Evolutionary conservation across 2,888 invertebrate genomes (phyloP), one percentile per base, ranked within the genome.

Genomic region (Teinopalpus imperialis): DNA sequence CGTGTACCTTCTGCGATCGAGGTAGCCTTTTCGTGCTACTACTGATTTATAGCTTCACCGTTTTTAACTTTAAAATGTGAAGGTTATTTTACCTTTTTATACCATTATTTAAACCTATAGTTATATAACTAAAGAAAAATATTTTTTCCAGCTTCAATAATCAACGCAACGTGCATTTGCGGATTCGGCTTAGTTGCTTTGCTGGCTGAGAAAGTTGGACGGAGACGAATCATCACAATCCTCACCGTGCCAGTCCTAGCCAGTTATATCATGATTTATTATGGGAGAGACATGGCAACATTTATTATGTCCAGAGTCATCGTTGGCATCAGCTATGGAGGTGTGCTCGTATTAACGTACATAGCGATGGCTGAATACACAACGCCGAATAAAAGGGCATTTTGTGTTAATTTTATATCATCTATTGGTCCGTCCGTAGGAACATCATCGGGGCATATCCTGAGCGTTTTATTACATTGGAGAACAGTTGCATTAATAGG

Each of bases 321-420:
- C 8, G 56, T 57, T 0, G 66, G 64, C 3, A 37, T 61, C 2
- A 52, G 54, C 2, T 58, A 51, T 10, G 65, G 65, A 9, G 63
- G 59, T 4, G 49, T 57, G 4, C 24, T 59, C 26, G 39, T 51
- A 1, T 43, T 59, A 2, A 50, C 50, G 3, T 46, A 55, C 10
- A 23, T 59, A 9, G 40, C 51, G 0, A 54, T 57, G 12, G 57
- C 53, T 1, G 65, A 66, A 39, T 66, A 62, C 30, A 56, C 54
- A 0, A 42, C 51, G 2, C 56, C 62, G 1, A 49, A 52, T 3
- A 52, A 48, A 1, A 49, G 63, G 51, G 54, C 54, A 4, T 45
- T 59, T 13, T 57, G 47, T 6, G 18, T 57, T 4, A 56, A 50
- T 10, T 26, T 53, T 4, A 39, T 57, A 1, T 43, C 54, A 0